Base-by-base conservation (phyloP, 2,888 invertebrate species). In the Ochropleura leucogaster region DNA sequence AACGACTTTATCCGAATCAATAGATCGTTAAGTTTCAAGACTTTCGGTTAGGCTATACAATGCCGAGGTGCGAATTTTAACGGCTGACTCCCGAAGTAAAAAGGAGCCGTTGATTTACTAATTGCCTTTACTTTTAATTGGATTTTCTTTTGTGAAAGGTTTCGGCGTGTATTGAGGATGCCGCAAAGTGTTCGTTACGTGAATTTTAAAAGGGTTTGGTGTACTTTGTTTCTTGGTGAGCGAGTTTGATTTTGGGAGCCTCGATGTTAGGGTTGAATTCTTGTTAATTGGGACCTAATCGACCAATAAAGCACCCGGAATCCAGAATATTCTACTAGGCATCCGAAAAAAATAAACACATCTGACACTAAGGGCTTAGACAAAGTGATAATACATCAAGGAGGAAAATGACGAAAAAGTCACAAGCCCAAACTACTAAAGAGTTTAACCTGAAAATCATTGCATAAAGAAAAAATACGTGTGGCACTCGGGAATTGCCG, bases 1-100 rank as follows among this genome's bases (percentile, higher is more conserved):
- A 89, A 95, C 95, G 94, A 92, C 95, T 95, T 94, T 94, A 95
- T 95, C 93, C 90, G 89, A 90, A 90, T 94, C 92, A 95, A 95
- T 95, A 89, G 95, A 92, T 95, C 95, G 93, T 95, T 95, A 94
- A 91, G 88, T 77, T 83, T 83, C 79, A 82, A 85, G 74, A 74
- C 85, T 86, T 88, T 86, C 85, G 86, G 85, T 76, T 60, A 65
- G 70, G 68, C 73, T 80, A 81, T 59, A 79, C 79, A 79, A 73
- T 72, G 74, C 72, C 85, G 87, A 92, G 91, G 93, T 93, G 93
- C 89, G 92, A 93, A 92, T 90, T 90, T 90, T 89, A 91, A 90
- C 87, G 86, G 88, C 82, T 84, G 65, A 46, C 67, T 77, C 49
- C 68, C 67, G 77, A 73, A 68, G 81, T 68, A 86, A 89, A 84